Evolutionary conservation across 2,797 vertebrate genomes (phyloP), one percentile per base, ranked within the genome.

Genomic region (Pteropus rufus): DNA sequence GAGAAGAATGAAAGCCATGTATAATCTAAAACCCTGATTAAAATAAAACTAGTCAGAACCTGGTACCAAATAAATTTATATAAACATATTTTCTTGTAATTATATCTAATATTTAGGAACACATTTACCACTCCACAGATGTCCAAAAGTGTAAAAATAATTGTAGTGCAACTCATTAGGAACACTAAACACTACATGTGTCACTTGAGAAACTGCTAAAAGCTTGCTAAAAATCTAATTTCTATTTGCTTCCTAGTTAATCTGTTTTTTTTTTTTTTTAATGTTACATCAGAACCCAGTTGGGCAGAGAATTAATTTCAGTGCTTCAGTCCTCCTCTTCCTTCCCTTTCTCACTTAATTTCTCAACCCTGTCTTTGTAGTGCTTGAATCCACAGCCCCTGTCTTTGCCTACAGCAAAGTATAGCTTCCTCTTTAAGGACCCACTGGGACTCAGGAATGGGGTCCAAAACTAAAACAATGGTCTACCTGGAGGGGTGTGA

Each of bases 101-200:
- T 94, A 95, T 90, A 81, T 91, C 93, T 96, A 97, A 97, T 97
- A 97, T 97, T 95, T 95, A 95, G 93, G 86, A 95, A 93, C 95
- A 94, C 90, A 97, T 83, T 96, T 89, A 95, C 89, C 81, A 93
- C 79, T 83, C 86, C 86, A 94, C 95, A 97, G 93, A 95, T 95
- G 80, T 92, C 93, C 89, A 93, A 56, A 83, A 96, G 64, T 95
- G 15, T 94, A 96, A 97, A 97, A 97, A 92, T 96, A 97, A 84
- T 89, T 88, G 64, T 72, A 76, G 69, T 89, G 41, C 56, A 97
- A 97, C 60, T 96, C 96, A 81, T 96, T 89, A 96, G 82, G 62
- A 96, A 96, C 89, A 95, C 76, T 81, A 92, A 93, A 93, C 12
- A 91, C 46, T 36, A 86, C 65, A 91, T 89, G 91, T 94, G 76